phyloP scores from a whole-genome alignment of 2,797 vertebrate genomes.

The Peromyscus aztecus region DNA sequence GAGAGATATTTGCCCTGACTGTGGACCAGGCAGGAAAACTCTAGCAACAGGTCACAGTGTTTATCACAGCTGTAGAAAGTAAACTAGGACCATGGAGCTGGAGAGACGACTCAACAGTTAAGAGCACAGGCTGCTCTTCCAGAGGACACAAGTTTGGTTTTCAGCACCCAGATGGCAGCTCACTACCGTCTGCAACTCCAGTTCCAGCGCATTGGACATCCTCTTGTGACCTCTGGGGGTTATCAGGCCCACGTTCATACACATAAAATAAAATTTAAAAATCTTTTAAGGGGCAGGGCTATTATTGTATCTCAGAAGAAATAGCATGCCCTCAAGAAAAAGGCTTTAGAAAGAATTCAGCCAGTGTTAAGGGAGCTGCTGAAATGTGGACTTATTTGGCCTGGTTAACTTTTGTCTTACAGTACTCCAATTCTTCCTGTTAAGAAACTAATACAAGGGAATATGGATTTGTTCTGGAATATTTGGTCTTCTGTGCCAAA shows the following conservation, averaged over 20 bases:
- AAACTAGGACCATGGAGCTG: no score
- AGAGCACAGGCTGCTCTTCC: no score
- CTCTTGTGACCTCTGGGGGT: background rate
- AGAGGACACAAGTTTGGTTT: no score
- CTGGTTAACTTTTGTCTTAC: background rate
- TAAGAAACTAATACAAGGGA: background rate
- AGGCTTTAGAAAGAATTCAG: background rate
- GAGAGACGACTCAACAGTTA: no score
- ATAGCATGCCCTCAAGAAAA: background rate
- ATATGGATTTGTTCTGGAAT: background rate
- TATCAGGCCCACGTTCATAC: background rate
- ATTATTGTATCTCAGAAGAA: background rate
- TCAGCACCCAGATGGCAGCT: background rate
- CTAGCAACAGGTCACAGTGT: no score
- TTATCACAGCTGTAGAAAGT: no score
- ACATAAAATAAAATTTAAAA: background rate
- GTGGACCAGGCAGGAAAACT: no score
- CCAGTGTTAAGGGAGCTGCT: background rate
- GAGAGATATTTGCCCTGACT: no score
- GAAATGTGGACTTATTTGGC: no score
- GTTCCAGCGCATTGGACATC: background rate
- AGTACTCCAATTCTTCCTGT: background rate
- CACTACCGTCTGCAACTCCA: background rate
- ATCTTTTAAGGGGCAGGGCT: background rate
- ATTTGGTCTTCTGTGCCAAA: background rate